Evolutionary conservation across 2,888 invertebrate genomes (phyloP), one percentile per base, ranked within the genome.

Genomic region (Mythimna loreyi): DNA sequence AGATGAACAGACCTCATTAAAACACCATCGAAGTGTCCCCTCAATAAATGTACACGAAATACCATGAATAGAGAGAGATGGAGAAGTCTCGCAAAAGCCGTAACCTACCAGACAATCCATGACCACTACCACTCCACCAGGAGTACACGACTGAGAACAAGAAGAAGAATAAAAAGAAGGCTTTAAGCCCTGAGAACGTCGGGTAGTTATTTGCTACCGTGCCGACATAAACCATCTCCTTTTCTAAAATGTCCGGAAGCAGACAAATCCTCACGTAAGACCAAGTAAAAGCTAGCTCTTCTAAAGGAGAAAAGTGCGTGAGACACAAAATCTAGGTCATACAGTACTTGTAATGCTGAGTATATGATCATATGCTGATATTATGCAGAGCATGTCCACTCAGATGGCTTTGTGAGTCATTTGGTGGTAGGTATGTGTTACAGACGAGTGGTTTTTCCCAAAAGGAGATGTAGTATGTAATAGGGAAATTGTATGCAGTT

Each of bases 371-470:
- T 47, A 64, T 33, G 33, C 59, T 56, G 59, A 56, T 60, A 63
- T 63, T 77, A 78, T 78, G 52, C 78, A 33, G 62, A 60, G n/a
- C 78, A 71, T 52, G 81, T 43, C n/a, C 23, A 59, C 43, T 40
- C 33, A 80, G 47, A 59, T 58, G 43, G 52, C 28, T 50, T 56
- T 63, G 36, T 77, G 72, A 78, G 50, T 78, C 81, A 78, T 63
- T 60, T 62, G 57, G 23, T 19, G 50, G 40, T 40, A 21, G 11
- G 63, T 59, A 52, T 62, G 56, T 16, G 56, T 81, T 77, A 45
- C 72, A 52, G 50, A 33, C 25, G 25, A 67, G 50, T 50, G 58
- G 77, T 81, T 47, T n/a, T 81, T 66, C 66, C 81, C 72, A 81
- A 71, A 77, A 50, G 6, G 23, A 71, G 64, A 57, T 16, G 6